Evolutionary conservation across 2,113 vertebrate species (phyloP).

Genomic region (Cephalopterus ornatus): DNA sequence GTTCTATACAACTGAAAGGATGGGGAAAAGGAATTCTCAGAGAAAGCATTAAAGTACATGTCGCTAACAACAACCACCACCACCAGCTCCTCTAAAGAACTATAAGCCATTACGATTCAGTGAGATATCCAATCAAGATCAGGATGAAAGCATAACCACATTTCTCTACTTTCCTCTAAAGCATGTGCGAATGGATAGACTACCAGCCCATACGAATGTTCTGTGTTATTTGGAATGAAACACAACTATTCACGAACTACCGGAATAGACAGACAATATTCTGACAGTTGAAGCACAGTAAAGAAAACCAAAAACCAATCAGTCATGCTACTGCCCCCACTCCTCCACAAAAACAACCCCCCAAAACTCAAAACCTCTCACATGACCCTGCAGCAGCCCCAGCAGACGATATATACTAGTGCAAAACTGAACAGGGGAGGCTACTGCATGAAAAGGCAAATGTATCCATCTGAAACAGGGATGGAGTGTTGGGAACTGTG

Average conservation of each 20-base stretch:
- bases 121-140: background rate
- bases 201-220: background rate
- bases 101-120: background rate
- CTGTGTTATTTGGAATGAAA: background rate
- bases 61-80: background rate
- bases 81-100: background rate
- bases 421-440: background rate
- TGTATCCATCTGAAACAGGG: background rate
- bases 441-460: background rate
- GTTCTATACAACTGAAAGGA: background rate
- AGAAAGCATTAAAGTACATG: background rate
- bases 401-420: background rate
- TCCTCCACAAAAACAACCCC: background rate
- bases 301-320: background rate
- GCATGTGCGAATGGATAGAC: background rate
- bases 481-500: background rate
- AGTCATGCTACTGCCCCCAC: background rate
- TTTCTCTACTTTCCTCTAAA: background rate
- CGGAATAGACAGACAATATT: background rate
- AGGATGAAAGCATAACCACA: background rate
- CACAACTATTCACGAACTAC: background rate
- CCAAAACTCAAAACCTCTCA: background rate
- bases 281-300: background rate
- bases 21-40: background rate
- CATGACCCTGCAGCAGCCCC: background rate